Conservation (phyloP, 37 sponge, comb jelly and placozoan species). For the Halichondria panicea region DNA sequence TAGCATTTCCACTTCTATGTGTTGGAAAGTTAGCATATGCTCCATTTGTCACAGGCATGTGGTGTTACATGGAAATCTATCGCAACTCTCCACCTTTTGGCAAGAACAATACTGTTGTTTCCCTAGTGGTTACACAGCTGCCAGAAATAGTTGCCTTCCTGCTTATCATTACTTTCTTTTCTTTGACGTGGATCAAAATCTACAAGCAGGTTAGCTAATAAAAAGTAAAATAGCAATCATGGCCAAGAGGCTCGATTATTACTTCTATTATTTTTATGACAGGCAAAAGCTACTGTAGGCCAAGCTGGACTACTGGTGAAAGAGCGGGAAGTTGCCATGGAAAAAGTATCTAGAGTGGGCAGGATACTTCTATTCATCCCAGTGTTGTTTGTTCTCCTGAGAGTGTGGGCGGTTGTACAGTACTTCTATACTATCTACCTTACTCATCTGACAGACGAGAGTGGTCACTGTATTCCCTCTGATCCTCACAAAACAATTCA, state of each 20-base stretch:
- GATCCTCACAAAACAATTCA: neutral
- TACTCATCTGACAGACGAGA: neutral
- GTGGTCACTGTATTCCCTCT: neutral
- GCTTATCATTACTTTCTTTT: constrained; percentile 12
- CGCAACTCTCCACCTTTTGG: neutral
- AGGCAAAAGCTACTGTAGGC: too few relatives aligned
- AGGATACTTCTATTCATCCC: constrained; percentile 13
- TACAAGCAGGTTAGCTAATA: too few relatives aligned
- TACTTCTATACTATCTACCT: neutral
- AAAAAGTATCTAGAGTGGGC: neutral
- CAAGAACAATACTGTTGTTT: neutral
- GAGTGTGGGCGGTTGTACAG: constrained; percentile 43
- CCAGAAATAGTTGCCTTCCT: constrained; percentile 26
- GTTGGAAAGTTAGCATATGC: constrained; percentile 31
- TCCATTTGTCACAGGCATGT: constrained; percentile 1
- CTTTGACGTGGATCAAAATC: too few relatives aligned
- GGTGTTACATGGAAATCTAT: constrained; percentile 38
- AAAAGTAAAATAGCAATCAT: too few relatives aligned
- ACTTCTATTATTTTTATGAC: too few relatives aligned
- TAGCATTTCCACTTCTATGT: constrained; percentile 4
- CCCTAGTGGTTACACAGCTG: neutral
- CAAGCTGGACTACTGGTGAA: neutral
- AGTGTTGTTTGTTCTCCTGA: constrained; percentile 24
- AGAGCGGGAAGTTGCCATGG: neutral
- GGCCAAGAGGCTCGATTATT: too few relatives aligned